Evolutionary conservation across 2,113 vertebrate species (phyloP).

Genomic region (Chrysemys picta): DNA sequence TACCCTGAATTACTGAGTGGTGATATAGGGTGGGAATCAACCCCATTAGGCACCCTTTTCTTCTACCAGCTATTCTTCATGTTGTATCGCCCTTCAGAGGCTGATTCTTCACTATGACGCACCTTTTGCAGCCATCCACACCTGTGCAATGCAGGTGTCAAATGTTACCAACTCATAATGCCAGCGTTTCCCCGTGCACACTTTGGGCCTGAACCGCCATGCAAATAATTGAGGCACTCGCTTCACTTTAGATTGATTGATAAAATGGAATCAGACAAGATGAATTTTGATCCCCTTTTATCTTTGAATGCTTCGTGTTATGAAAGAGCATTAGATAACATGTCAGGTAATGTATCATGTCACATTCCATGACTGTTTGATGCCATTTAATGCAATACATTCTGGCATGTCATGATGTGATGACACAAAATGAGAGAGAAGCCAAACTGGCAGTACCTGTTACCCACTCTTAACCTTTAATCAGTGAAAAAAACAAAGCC

Average conservation of each 20-base stretch:
- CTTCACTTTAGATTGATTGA: conserved; percentile 39
- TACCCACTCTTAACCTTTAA: conserved; percentile 68
- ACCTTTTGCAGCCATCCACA: background rate
- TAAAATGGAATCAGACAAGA: conserved; percentile 69
- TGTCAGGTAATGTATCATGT: conserved; percentile 63
- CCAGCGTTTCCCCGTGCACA: conserved; percentile 12
- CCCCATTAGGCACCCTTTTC: background rate
- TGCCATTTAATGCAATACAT: conserved; percentile 68
- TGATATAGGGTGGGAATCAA: background rate
- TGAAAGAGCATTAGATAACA: conserved; percentile 69
- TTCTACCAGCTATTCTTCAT: background rate
- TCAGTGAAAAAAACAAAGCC: conserved; percentile 25
- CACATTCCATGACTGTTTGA: conserved; percentile 54
- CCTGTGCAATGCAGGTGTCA: fast-evolving
- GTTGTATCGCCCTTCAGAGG: background rate
- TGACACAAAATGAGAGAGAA: conserved; percentile 71
- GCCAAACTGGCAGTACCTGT: conserved; percentile 66
- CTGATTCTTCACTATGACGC: background rate
- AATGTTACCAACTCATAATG: background rate
- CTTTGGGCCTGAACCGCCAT: background rate
- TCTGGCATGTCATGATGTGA: conserved; percentile 54
- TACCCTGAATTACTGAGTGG: background rate
- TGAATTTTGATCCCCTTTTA: conserved; percentile 54
- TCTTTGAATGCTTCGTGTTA: conserved; percentile 57
- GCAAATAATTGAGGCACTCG: conserved; percentile 35